Percentiles rank a stretch among this genome's conserved stretches.
phyloP scores from a whole-genome alignment of 1,140 invertebrate species.

The Harpegnathos saltator region DNA sequence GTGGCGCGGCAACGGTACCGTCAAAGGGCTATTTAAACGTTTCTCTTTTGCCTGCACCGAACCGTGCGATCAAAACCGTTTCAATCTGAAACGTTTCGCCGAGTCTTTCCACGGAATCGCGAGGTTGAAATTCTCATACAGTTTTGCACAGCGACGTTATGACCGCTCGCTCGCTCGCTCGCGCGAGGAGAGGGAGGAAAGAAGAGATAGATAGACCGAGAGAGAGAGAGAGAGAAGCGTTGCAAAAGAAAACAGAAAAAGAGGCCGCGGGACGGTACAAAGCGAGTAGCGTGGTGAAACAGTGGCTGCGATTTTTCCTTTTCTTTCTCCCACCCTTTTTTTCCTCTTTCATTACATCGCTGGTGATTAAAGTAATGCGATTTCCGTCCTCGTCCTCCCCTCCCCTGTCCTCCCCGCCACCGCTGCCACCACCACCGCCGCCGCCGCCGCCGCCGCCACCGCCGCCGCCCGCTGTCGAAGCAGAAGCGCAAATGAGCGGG shows the following conservation, averaged over 20 bases:
- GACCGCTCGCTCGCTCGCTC: too few species aligned
- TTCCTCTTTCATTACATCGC: conserved; percentile 37
- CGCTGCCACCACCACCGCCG: too few species aligned
- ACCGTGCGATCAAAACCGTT: neutral
- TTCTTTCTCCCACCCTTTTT: too few species aligned
- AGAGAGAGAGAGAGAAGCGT: neutral
- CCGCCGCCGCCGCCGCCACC: too few species aligned
- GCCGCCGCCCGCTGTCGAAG: neutral
- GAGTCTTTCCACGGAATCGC: neutral
- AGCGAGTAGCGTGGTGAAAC: conserved; percentile 48
- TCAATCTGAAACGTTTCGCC: neutral
- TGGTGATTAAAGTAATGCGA: conserved; percentile 58
- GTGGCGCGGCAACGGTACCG: too few species aligned
- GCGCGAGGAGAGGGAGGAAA: neutral
- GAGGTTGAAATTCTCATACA: conserved; percentile 6
- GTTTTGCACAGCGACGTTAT: conserved; percentile 8
- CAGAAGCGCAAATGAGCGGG: conserved; percentile 56
- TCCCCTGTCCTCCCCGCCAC: too few species aligned
- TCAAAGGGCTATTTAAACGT: neutral
- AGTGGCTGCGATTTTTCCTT: conserved; percentile 50
- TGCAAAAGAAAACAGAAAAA: neutral
- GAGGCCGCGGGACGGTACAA: neutral
- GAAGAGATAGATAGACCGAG: neutral
- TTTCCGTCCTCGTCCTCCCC: conserved; percentile 47
- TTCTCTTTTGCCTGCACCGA: neutral